phyloP scores from a whole-genome alignment of 2,888 invertebrate genomes.

The Eupeodes latifasciatus region DNA sequence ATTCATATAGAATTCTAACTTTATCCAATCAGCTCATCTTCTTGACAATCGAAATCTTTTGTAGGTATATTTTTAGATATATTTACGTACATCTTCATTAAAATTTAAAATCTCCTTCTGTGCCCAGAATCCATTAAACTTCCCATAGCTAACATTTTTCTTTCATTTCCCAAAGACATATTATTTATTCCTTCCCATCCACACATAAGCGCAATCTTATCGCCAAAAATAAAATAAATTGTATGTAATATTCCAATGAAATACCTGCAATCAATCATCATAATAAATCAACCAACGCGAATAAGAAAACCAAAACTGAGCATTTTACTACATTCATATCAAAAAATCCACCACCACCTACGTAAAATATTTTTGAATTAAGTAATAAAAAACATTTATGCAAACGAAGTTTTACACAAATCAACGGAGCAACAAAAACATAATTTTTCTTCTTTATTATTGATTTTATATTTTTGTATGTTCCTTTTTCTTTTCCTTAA shows the following conservation, averaged over 20 bases:
- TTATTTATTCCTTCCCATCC: background rate
- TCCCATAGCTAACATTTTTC: background rate
- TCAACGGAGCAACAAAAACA: conserved; percentile 31
- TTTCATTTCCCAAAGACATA: background rate
- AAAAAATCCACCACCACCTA: background rate
- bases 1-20: no score
- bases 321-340: conserved; percentile 12
- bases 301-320: background rate
- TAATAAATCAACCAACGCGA: conserved; percentile 29
- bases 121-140: conserved; percentile 16
- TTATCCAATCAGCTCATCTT: conserved; percentile 7
- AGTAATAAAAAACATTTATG: background rate
- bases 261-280: conserved; percentile 36
- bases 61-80: background rate
- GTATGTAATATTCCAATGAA: background rate
- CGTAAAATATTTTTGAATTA: conserved; percentile 15
- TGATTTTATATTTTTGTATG: background rate
- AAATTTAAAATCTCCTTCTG: conserved; percentile 18
- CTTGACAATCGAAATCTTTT: conserved; percentile 9
- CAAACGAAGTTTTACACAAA: conserved; percentile 12
- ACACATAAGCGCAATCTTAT: conserved; percentile 2
- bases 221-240: background rate
- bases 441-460: background rate
- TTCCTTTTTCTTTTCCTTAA: background rate
- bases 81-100: background rate